Evolutionary conservation across 2,888 invertebrate species (phyloP).

Genomic region (Deladenus siricidicola): DNA sequence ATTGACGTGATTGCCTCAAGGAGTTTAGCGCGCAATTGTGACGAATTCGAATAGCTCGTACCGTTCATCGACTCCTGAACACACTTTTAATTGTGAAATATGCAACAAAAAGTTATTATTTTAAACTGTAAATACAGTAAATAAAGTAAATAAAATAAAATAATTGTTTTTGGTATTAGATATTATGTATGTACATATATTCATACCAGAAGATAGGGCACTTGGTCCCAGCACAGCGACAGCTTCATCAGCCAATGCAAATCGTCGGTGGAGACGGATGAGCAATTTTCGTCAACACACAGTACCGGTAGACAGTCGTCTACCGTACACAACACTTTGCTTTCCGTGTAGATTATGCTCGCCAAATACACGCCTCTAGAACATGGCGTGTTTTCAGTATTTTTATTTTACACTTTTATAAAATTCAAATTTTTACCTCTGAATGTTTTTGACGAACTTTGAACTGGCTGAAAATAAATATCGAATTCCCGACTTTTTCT

Average conservation of each 20-base stretch:
- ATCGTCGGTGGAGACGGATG: constrained; percentile 58
- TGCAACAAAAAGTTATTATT: no score
- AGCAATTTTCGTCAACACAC: constrained; percentile 70
- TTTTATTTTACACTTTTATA: not conserved
- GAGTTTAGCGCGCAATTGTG: constrained; percentile 61
- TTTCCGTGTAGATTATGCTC: constrained; percentile 85
- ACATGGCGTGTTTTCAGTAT: not conserved
- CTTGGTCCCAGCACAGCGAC: constrained; percentile 80
- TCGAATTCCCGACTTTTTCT: constrained; percentile 62
- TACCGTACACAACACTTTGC: constrained; percentile 83
- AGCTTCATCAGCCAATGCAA: constrained; percentile 98
- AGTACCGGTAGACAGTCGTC: constrained; percentile 93
- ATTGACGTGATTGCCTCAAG: constrained; percentile 84
- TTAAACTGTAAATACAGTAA: no score
- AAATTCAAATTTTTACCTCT: constrained; percentile 61
- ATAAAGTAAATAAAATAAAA: no score
- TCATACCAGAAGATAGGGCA: constrained; percentile 28
- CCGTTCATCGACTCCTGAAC: constrained; percentile 16
- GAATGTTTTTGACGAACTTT: constrained; percentile 86
- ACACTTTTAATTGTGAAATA: no score
- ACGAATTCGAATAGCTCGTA: constrained; percentile 20
- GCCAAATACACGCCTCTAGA: constrained; percentile 84
- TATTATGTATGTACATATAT: not conserved
- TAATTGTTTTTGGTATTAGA: not conserved
- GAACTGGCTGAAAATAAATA: constrained; percentile 89